These are phyloP conservation scores for Spilarctia lutea DNA, from an alignment of 2,888 invertebrate species.

Conservation along the genomic window DNA sequence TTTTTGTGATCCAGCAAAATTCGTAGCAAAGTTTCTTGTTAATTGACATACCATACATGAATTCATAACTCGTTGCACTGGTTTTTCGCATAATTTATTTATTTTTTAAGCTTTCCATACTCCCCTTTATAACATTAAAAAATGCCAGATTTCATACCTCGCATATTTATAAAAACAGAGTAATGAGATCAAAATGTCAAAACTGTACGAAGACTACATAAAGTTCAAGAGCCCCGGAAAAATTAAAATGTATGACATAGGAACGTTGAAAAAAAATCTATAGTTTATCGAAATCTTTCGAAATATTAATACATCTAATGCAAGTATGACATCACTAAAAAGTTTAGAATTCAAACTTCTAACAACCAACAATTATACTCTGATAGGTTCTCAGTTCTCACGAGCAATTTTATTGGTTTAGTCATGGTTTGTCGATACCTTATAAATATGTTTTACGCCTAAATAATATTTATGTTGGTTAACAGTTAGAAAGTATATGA, in stretches of 20 bases:
- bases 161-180: too few relatives aligned
- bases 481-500: slow-evolving; percentile 44
- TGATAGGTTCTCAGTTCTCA: slow-evolving; percentile 38
- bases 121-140: too few relatives aligned
- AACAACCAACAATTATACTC: slow-evolving; percentile 45
- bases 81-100: too few relatives aligned
- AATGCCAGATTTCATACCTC: too few relatives aligned
- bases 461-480: slow-evolving; percentile 41
- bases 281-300: neutral
- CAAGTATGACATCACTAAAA: slow-evolving; percentile 12
- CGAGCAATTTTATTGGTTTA: slow-evolving; percentile 48
- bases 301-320: neutral
- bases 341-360: slow-evolving; percentile 29
- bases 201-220: neutral
- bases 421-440: slow-evolving; percentile 50
- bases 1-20: neutral
- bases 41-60: neutral
- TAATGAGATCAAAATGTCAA: neutral
- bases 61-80: too few relatives aligned
- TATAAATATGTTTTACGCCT: slow-evolving; percentile 49
- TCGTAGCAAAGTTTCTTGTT: neutral
- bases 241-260: neutral
- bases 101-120: too few relatives aligned
- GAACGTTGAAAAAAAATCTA: neutral
- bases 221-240: neutral